These are phyloP conservation scores for Macropus fuliginosus DNA, from an alignment of 2,797 vertebrate species.

Conservation along the genomic window DNA sequence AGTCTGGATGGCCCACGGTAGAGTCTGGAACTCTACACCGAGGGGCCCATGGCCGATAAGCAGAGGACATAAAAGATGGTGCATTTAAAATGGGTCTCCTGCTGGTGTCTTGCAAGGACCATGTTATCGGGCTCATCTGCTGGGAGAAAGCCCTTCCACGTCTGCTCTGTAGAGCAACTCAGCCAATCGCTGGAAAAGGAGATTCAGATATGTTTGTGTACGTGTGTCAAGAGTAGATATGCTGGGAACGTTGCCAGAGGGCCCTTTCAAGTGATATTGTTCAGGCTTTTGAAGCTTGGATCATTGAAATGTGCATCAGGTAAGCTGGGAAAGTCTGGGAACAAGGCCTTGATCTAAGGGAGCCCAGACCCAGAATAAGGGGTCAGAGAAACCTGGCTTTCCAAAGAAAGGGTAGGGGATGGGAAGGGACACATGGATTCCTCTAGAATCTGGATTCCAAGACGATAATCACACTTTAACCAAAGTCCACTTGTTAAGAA, in stretches of 20 bases:
- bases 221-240: conserved; percentile 24
- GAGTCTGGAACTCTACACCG: neutral
- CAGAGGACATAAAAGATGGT: neutral
- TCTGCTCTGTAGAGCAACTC: neutral
- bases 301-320: conserved; percentile 29
- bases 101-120: neutral
- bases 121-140: neutral
- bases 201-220: neutral
- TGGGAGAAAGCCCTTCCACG: neutral
- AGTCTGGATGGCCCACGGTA: neutral
- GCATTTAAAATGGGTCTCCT: neutral
- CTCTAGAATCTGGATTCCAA: neutral
- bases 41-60: neutral
- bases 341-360: neutral
- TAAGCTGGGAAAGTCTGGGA: conserved; percentile 17
- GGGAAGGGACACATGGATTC: neutral
- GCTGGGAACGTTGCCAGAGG: conserved; percentile 10
- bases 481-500: neutral
- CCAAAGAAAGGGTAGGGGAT: neutral
- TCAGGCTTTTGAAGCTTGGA: conserved; percentile 43
- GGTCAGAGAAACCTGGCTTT: neutral
- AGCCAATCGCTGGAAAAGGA: neutral
- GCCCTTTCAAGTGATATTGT: neutral
- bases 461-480: neutral
- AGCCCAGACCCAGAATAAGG: neutral